Evolutionary conservation across 2,888 invertebrate species (phyloP), one percentile per base, ranked within the genome.

Genomic region (Pharmacophagus antenor): DNA sequence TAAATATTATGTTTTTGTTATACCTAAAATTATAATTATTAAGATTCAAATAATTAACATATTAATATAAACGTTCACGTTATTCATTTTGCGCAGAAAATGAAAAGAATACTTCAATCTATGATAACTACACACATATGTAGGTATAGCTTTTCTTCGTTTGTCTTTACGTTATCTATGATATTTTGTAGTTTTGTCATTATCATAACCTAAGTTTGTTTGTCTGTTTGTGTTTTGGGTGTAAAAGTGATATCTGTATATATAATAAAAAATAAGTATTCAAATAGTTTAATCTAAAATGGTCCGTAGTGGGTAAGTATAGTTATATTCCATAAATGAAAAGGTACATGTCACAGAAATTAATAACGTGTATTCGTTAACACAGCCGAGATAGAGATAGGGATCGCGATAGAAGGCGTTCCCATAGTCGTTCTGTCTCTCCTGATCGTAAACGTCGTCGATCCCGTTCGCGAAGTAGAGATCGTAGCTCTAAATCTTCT

Each of bases 381-480:
- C 21, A 54, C 69, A 89, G 89, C 57, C 87, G 89, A 67, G 89
- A 88, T 68, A 82, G 86, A 27, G 87, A 85, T 48, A 74, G 86
- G 60, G 88, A 88, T 53, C 80, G 88, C 2, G 86, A 91, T 50
- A 88, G 93, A 31, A 89, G 93, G 62, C 85, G 93, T 47, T 93
- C 93, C 1, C 91, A 92, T 60, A 93, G 93, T 62, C 87, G 93
- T 49, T 93, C 93, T 25, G 81, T 79, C 8, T 88, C 92, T 41
- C 92, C 92, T 15, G 93, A 93, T 51, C 91, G 93, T 55, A 89
- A 89, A 64, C 76, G 89, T 20, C 89, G 93, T 65, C 86, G 93
- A 31, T 90, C 93, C 7, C 84, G 93, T 37, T 93, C 93, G 0
- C 85, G 92, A 49, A 93, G 93, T 68, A 85, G 92, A 59, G 94